A percentile compares a stretch with the other conserved stretches of the same genome.
phyloP scores from a whole-genome alignment of 2,797 vertebrate genomes.

The Rhinella marina region DNA sequence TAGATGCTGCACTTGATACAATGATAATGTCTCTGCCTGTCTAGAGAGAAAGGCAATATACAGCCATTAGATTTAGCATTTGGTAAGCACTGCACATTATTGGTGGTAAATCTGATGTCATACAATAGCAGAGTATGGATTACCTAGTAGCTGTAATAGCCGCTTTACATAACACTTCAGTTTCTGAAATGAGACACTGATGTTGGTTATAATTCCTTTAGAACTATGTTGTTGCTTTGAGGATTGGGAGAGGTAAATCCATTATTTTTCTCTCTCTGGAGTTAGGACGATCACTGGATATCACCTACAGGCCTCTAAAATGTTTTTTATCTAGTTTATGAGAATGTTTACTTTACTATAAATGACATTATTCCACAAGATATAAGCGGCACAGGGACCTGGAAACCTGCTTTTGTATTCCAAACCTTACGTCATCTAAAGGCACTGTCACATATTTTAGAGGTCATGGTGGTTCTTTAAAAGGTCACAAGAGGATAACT shows the following conservation, averaged over 20 bases:
- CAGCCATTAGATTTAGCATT: background rate
- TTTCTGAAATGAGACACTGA: constrained; percentile 2
- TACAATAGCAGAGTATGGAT: background rate
- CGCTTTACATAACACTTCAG: background rate
- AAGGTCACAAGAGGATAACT: background rate
- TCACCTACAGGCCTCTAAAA: constrained; percentile 8
- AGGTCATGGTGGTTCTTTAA: background rate
- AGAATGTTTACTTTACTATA: constrained; percentile 21
- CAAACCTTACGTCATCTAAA: background rate
- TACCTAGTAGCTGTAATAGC: background rate
- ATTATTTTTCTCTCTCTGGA: constrained; percentile 11
- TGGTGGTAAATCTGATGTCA: background rate
- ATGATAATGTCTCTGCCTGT: no score
- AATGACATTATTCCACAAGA: background rate
- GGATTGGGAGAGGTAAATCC: background rate
- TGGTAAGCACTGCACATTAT: background rate
- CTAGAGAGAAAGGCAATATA: background rate
- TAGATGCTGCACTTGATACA: no score
- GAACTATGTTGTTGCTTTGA: background rate
- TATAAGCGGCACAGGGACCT: background rate
- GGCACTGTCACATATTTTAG: background rate
- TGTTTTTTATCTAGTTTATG: constrained; percentile 10
- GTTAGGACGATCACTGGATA: background rate
- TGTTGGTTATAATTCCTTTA: background rate
- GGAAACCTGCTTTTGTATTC: background rate